Evolutionary conservation across 2,888 invertebrate genomes (phyloP), one percentile per base, ranked within the genome.

Genomic region (Caenorhabditis sinica): DNA sequence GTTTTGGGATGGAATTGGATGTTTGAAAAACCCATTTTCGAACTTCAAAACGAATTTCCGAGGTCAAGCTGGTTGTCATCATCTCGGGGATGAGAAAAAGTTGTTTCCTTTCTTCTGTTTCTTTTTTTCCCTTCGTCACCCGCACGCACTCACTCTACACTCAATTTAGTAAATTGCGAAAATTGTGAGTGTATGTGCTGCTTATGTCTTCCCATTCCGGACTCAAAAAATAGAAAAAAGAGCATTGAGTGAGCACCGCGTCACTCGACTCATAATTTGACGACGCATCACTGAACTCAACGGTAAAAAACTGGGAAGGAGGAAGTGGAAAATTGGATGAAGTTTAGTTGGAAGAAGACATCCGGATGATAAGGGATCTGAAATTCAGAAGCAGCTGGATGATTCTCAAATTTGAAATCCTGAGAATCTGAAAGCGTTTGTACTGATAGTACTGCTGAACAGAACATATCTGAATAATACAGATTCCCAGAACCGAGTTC

Each of bases 141-240:
- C 51, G 56, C 56, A 56, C 56, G 49, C 68, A 40, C 74, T 75
- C 61, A 25, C 76, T 5, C 76, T 60, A 53, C 77, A 77, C 77
- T 77, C 77, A 77, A 77, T 77, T 77, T 77, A 77, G 51, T 69
- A 71, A 77, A 76, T 76, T 76, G 76, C 76, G 68, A 60, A 66
- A 77, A 69, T 69, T 77, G 76, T 61, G 68, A 69, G 69, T 63
- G 76, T 68, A 76, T 68, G 58, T 76, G 75, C 60, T 76, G 75
- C 75, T 75, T 75, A 75, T 75, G 74, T 75, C 63, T 49, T 49
- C 43, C 65, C 36, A 69, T 69, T 56, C 60, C 25, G 58, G 69
- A 40, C 53, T 58, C 43, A 60, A 60, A 49, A 45, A 49, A 15
- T 53, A 51, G n/a, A 20, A 6, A 49, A 49, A 45, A 45, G 72